These are phyloP conservation scores for Cephalopholis sonnerati DNA, from an alignment of 2,113 vertebrate species.

Conservation along the genomic window DNA sequence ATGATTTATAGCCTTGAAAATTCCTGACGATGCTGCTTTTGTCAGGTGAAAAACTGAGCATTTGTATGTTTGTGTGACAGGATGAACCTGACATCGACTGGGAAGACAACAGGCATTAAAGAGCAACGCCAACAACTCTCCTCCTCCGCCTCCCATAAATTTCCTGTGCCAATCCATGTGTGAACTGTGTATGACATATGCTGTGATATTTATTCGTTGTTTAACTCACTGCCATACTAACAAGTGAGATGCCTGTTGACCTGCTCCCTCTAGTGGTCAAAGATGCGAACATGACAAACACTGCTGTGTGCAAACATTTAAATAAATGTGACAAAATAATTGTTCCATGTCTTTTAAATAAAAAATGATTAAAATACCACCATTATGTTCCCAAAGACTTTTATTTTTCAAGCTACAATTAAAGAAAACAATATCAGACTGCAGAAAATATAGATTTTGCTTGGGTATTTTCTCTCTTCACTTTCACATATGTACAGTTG, in stretches of 20 bases:
- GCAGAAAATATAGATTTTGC: slow-evolving; percentile 89
- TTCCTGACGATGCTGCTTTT: background rate
- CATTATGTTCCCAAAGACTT: slow-evolving; percentile 80
- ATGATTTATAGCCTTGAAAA: background rate
- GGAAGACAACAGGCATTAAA: slow-evolving; percentile 51
- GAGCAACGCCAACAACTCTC: no score
- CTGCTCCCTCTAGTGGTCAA: slow-evolving; percentile 74
- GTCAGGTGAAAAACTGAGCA: background rate
- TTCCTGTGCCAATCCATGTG: background rate
- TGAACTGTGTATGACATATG: background rate
- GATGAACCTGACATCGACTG: slow-evolving; percentile 62
- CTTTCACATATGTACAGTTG: slow-evolving; percentile 88
- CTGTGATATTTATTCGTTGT: slow-evolving; percentile 62
- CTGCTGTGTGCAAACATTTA: slow-evolving; percentile 59
- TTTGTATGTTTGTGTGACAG: slow-evolving; percentile 59
- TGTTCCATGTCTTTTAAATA: background rate
- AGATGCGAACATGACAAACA: slow-evolving; percentile 65
- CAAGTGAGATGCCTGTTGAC: slow-evolving; percentile 12
- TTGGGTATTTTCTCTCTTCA: slow-evolving; percentile 84
- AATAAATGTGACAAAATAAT: slow-evolving; percentile 28
- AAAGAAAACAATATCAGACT: slow-evolving; percentile 87
- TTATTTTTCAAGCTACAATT: slow-evolving; percentile 87
- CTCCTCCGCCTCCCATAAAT: background rate
- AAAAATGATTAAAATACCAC: background rate
- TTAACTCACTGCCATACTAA: slow-evolving; percentile 47